These are phyloP conservation scores for Bombus pyrosoma DNA, from an alignment of 1,140 invertebrate species.

Conservation along the genomic window DNA sequence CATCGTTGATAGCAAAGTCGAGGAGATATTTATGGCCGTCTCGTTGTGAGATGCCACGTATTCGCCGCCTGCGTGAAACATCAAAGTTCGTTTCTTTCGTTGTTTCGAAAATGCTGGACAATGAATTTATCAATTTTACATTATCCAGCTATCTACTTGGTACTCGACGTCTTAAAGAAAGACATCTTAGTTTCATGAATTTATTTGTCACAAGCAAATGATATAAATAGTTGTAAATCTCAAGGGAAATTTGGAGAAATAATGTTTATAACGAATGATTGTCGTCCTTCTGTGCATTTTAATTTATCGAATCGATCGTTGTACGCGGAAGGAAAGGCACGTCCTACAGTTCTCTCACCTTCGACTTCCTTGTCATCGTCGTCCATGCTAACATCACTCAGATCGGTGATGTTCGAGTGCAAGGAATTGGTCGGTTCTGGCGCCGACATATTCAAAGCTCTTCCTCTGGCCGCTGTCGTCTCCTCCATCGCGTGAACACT, in stretches of 20 bases:
- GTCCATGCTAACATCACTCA: conserved; percentile 88
- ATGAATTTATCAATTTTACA: too few species aligned
- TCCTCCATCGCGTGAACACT: conserved; percentile 10
- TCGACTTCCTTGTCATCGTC: conserved; percentile 84
- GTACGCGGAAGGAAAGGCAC: background rate
- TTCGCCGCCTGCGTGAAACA: conserved; percentile 69
- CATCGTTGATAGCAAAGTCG: conserved; percentile 51
- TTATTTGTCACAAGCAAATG: too few species aligned
- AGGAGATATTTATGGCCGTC: conserved; percentile 63
- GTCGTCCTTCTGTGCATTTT: too few species aligned
- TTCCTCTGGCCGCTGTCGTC: conserved; percentile 62
- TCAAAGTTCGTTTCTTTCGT: background rate
- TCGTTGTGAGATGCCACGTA: conserved; percentile 73
- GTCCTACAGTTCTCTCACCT: conserved; percentile 60
- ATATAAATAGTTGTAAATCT: too few species aligned
- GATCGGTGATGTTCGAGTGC: conserved; percentile 82
- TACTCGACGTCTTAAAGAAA: too few species aligned
- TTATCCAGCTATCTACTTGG: too few species aligned
- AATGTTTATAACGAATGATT: too few species aligned
- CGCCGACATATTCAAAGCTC: conserved; percentile 77
- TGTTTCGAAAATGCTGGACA: too few species aligned
- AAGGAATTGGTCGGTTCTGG: conserved; percentile 77
- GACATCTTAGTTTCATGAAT: too few species aligned
- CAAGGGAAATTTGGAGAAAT: too few species aligned
- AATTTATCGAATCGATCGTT: background rate